Evolutionary conservation across 2,888 invertebrate genomes (phyloP).

Genomic region (Autographa gamma): DNA sequence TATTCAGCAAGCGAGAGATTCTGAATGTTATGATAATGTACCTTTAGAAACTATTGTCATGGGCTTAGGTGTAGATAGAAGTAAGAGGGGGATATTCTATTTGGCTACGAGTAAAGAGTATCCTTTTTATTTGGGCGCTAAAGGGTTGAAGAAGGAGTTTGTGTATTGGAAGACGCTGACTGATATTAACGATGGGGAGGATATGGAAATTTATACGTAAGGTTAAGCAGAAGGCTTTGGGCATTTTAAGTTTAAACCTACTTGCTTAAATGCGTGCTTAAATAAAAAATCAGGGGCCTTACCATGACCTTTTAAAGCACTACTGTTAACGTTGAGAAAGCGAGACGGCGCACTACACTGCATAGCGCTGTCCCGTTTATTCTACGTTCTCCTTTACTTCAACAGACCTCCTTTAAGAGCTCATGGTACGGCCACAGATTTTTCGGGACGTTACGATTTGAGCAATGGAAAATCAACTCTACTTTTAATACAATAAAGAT

Average conservation of each 20-base stretch:
- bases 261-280: neutral
- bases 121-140: slow-evolving; percentile 78
- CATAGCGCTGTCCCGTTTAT: no score
- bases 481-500: neutral
- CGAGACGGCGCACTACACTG: no score
- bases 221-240: neutral
- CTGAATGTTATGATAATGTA: slow-evolving; percentile 70
- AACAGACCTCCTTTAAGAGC: no score
- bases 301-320: no score
- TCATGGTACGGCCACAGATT: no score
- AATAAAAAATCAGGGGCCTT: no score
- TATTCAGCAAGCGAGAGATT: slow-evolving; percentile 80
- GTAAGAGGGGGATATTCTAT: slow-evolving; percentile 77
- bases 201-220: slow-evolving; percentile 76
- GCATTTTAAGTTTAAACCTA: neutral
- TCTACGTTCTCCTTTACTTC: no score
- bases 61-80: slow-evolving; percentile 71
- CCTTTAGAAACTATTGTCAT: slow-evolving; percentile 74
- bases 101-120: slow-evolving; percentile 75
- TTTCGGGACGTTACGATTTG: neutral
- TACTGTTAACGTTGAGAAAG: no score
- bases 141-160: slow-evolving; percentile 75
- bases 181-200: slow-evolving; percentile 75
- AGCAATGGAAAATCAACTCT: neutral
- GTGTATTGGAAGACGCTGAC: slow-evolving; percentile 76